Base-by-base conservation (phyloP, 1,140 invertebrate species). In the Popillia japonica region DNA sequence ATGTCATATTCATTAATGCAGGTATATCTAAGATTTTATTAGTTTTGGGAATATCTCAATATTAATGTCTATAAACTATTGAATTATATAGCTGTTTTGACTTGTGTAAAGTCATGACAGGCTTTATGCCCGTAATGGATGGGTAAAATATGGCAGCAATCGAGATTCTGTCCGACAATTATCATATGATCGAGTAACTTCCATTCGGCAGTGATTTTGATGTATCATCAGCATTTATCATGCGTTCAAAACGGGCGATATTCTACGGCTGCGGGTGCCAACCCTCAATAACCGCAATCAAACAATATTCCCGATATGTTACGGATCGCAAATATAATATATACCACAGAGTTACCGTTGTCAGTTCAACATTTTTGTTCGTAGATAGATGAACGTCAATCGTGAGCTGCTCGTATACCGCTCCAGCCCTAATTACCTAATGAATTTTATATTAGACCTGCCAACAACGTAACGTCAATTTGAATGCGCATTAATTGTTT, bases 221-320 rank as follows among this genome's bases (percentile, higher is more conserved):
- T 55, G 17, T 55, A 55, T 55, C 48, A 55, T 2, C n/a, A 17
- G 48, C 48, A 55, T 55, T 17, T 17, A 55, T 55, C 48, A 55
- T 55, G 17, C 48, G 48, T 55, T 17, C 11, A 17, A n/a, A 55
- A 55, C 14, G 6, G 48, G 48, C 10, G 48, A 17, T 55, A 55
- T 55, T 17, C 48, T n/a, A 3, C 0, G 11, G 48, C 48, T 6
- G 17, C 48, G 2, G 48, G 14, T 55, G 48, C 48, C 48, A 55
- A 55, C 48, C 48, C 48, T 17, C 6, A 3, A 17, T 55, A 55
- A 55, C 14, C 11, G 48, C 48, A 55, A n/a, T 55, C 48, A 55
- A 55, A 55, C 48, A 55, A 55, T 55, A 55, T 55, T 14, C 48
- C 27, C 48, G 48, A 55, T 55, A 55, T 55, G 48, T 55, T 55